A percentile compares a stretch with the other conserved stretches of the same genome.
Conservation (phyloP, 2,888 invertebrate species). For the Adelphocoris suturalis region DNA sequence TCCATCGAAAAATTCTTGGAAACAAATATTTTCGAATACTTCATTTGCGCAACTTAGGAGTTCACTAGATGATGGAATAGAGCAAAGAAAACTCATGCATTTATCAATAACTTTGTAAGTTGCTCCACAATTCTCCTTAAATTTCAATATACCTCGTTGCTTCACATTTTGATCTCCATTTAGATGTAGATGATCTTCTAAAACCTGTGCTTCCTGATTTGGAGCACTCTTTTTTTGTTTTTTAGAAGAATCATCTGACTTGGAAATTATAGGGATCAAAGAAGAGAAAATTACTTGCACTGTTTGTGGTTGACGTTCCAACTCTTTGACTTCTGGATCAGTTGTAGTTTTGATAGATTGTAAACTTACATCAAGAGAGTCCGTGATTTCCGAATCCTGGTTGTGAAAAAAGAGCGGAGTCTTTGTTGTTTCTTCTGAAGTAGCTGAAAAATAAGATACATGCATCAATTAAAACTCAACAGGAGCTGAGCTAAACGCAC, state of each 20-base stretch:
- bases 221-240: neutral
- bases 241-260: neutral
- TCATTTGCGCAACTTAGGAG: neutral
- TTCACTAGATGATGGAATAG: neutral
- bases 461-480: neutral
- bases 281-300: neutral
- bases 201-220: neutral
- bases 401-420: neutral
- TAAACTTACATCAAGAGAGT: neutral
- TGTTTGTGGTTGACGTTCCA: neutral
- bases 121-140: neutral
- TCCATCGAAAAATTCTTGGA: slow-evolving; percentile 44
- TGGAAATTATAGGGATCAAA: neutral
- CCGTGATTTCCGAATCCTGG: neutral
- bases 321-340: neutral
- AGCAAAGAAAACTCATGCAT: slow-evolving; percentile 16
- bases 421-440: neutral
- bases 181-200: neutral
- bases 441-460: neutral
- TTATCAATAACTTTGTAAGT: neutral
- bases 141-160: slow-evolving; percentile 5
- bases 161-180: neutral
- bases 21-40: slow-evolving; percentile 19
- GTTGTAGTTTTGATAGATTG: neutral
- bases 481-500: too few species aligned